Evolutionary conservation across 2,797 vertebrate species (phyloP).

Genomic region (Loris lydekkerianus): DNA sequence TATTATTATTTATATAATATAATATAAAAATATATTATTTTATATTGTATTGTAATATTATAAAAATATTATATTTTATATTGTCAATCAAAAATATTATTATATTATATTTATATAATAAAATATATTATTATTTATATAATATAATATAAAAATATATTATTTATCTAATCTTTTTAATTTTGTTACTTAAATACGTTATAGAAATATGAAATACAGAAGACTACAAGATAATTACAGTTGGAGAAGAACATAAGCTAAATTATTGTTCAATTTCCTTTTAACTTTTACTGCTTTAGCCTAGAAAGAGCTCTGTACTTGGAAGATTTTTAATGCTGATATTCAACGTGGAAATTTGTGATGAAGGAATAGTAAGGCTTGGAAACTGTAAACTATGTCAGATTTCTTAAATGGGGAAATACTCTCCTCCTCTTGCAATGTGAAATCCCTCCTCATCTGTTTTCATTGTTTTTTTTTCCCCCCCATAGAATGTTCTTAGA

Average conservation of each 20-base stretch:
- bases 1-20: too few relatives aligned
- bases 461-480: constrained; percentile 61
- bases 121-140: too few relatives aligned
- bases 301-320: constrained; percentile 11
- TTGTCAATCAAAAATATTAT: too few relatives aligned
- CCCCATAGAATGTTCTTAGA: constrained; percentile 33
- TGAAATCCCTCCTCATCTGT: constrained; percentile 43
- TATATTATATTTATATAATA: too few relatives aligned
- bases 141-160: constrained; percentile 45
- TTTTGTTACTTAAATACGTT: constrained; percentile 61
- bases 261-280: constrained; percentile 42
- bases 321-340: constrained; percentile 36
- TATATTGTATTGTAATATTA: too few relatives aligned
- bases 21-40: too few relatives aligned
- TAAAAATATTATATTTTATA: too few relatives aligned
- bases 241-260: background rate
- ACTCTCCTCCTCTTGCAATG: background rate
- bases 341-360: constrained; percentile 56
- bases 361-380: background rate
- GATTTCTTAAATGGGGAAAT: constrained; percentile 48
- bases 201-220: constrained; percentile 42
- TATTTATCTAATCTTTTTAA: background rate
- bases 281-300: constrained; percentile 49
- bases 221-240: background rate
- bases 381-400: background rate